These are phyloP conservation scores for Lordiphosa fenestrarum DNA, from an alignment of 2,888 invertebrate species.

Conservation along the genomic window DNA sequence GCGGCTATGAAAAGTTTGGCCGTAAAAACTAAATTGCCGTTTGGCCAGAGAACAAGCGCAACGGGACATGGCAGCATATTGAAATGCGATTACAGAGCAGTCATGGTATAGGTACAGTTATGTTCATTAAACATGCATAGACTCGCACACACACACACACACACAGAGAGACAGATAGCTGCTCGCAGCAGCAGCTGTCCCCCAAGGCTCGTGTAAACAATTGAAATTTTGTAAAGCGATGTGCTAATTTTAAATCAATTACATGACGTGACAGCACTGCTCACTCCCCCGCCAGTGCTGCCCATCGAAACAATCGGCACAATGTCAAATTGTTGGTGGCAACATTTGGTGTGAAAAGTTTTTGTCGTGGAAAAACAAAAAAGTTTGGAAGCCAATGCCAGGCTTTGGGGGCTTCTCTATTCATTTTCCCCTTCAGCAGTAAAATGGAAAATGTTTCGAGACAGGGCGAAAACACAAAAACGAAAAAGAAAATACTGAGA, in stretches of 20 bases:
- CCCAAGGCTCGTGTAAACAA: conserved; percentile 71
- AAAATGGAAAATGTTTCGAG: conserved; percentile 23
- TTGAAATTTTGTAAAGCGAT: conserved; percentile 67
- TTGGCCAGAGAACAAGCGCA: conserved; percentile 22
- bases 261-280: conserved; percentile 59
- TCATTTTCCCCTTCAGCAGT: conserved; percentile 13
- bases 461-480: conserved; percentile 1
- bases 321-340: conserved; percentile 49
- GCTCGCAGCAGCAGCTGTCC: conserved; percentile 46
- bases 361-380: conserved; percentile 45
- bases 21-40: conserved; percentile 69
- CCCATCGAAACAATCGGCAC: conserved; percentile 44
- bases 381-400: conserved; percentile 19
- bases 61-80: conserved; percentile 56
- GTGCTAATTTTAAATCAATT: conserved; percentile 72
- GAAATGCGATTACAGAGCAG: conserved; percentile 66
- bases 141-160: conserved; percentile 40
- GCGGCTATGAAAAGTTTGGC: conserved; percentile 64
- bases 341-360: conserved; percentile 69
- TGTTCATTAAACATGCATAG: conserved; percentile 73
- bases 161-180: conserved; percentile 12
- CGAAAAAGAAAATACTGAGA: conserved; percentile 13
- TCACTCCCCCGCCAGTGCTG: conserved; percentile 45
- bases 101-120: conserved; percentile 45
- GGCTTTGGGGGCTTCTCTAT: conserved; percentile 44